These are phyloP conservation scores for Burhinus oedicnemus DNA, from an alignment of 2,113 vertebrate species.

Conservation along the genomic window DNA sequence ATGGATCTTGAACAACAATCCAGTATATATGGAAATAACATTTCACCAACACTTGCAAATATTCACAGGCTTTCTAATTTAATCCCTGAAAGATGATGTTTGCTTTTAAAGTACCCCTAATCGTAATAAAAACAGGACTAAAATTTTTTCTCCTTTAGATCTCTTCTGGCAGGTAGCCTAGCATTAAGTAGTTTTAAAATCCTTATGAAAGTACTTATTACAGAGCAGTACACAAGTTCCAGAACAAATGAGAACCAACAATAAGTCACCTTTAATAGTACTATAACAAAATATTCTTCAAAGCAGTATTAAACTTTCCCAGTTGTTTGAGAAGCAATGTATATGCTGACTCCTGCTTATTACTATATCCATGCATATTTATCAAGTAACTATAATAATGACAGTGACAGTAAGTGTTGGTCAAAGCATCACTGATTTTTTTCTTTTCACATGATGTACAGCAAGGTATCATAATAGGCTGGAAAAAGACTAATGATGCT, in stretches of 20 bases:
- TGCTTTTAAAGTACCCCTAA: neutral
- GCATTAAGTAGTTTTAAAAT: neutral
- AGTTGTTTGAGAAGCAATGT: neutral
- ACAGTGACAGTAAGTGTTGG: neutral
- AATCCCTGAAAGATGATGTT: neutral
- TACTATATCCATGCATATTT: neutral
- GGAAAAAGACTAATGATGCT: neutral
- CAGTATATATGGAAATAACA: neutral
- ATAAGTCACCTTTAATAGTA: conserved; percentile 19
- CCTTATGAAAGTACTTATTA: neutral
- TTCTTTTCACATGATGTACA: neutral
- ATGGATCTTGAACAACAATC: neutral
- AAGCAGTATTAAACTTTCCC: neutral
- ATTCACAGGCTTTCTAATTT: neutral
- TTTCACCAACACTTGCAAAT: neutral
- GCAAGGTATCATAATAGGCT: neutral
- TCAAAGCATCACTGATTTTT: neutral
- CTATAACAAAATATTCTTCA: conserved; percentile 19
- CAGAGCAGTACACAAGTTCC: neutral
- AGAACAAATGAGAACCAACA: neutral
- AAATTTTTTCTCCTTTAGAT: neutral
- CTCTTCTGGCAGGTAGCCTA: neutral
- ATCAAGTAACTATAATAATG: neutral
- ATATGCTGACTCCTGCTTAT: neutral
- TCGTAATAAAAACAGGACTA: neutral